Percentiles rank a stretch among this genome's conserved stretches.
Evolutionary conservation across 2,113 vertebrate species (phyloP).

Genomic region (Chloebia gouldiae): DNA sequence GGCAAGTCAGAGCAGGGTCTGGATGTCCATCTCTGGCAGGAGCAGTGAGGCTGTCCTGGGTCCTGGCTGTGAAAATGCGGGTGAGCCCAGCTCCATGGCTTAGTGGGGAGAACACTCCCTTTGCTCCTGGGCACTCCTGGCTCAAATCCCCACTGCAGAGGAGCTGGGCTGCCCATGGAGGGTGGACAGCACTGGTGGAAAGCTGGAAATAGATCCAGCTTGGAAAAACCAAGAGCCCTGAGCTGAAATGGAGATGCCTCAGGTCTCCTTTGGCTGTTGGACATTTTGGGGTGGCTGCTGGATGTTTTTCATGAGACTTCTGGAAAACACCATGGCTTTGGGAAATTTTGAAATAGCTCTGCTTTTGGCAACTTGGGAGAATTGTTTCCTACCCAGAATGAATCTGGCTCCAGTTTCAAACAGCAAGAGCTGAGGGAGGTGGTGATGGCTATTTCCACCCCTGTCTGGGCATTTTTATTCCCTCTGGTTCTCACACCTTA

Average conservation of each 20-base stretch:
- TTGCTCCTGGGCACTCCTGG: neutral
- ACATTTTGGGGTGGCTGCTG: conserved; percentile 8
- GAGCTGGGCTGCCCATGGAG: neutral
- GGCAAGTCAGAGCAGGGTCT: neutral
- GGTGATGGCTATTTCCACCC: neutral
- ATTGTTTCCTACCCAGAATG: conserved; percentile 34
- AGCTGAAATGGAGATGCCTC: neutral
- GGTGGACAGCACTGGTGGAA: neutral
- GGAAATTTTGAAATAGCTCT: conserved; percentile 53
- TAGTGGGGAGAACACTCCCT: neutral
- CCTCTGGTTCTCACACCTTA: neutral
- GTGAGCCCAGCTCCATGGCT: neutral
- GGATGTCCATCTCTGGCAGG: neutral
- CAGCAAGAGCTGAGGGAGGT: neutral
- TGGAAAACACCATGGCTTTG: conserved; percentile 38
- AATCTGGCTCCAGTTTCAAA: conserved; percentile 19
- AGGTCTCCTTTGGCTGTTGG: neutral
- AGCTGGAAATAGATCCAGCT: neutral
- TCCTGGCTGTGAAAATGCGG: neutral
- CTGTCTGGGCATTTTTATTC: neutral
- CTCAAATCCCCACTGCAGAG: neutral
- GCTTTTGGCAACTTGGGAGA: conserved; percentile 32
- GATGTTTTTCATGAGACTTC: conserved; percentile 28
- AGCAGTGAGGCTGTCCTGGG: neutral
- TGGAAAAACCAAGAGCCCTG: neutral